Base-by-base conservation (phyloP, 1,140 invertebrate species). In the Orius laevigatus region DNA sequence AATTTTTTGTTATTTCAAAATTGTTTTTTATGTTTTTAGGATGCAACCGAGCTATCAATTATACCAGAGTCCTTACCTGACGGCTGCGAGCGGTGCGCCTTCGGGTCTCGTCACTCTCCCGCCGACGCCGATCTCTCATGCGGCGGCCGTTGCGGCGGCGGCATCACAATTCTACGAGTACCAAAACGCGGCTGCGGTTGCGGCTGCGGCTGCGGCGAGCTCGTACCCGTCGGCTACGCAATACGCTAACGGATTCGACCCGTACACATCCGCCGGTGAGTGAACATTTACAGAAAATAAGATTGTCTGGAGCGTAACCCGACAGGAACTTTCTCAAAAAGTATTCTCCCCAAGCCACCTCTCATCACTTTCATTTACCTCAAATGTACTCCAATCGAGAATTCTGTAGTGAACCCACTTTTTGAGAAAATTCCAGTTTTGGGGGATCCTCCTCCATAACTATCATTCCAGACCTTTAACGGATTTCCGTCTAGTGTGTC, bases 131-230 rank as follows among this genome's bases (percentile, higher is more conserved):
- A 40, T 54, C 6, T 44, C 39, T 18, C 61, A 63, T 42, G 56
- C 59, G 5, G 59, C 55, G 12, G 51, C 49, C 18, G 51, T 47
- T 31, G 51, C 56, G 3, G 58, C 57, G 1, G 56, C 58, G 35
- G 56, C 58, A 8, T 60, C 59, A 2, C 61, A 62, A 51, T 64
- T 62, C 52, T 66, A 66, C 57, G 62, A 64, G 41, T 65, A 66
- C 41, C 62, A 61, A 51, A 61, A 63, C 36, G 62, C 63, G 2
- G 57, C 55, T 4, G 57, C 56, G 0, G 57, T 56, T 19, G 57
- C 58, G 3, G 58, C 63, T 8, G 57, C 57, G 5, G 59, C 59
- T 3, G 58, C 58, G 3, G 56, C 57, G 9, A 50, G 56, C 11
- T 55, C 58, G 5, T 63, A 63, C 49, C 61, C 60, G 1, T 32